phyloP scores from a whole-genome alignment of 2,113 vertebrate genomes.

The Oplegnathus fasciatus region DNA sequence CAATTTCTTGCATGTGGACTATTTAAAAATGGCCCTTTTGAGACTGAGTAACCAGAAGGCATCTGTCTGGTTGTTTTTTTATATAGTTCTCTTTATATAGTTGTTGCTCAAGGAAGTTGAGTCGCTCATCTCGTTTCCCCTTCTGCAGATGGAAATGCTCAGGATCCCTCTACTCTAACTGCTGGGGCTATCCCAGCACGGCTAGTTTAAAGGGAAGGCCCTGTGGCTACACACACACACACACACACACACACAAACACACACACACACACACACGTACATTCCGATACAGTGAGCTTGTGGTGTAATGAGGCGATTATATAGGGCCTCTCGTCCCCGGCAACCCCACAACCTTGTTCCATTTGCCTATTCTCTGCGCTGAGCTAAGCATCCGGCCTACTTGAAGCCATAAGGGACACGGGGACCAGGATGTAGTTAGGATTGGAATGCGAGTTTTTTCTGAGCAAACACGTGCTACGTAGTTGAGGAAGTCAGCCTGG shows the following conservation, averaged over 20 bases:
- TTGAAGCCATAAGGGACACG: conserved; percentile 59
- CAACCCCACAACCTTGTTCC: conserved; percentile 66
- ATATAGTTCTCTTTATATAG: background rate
- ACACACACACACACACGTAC: conserved; percentile 13
- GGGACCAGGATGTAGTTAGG: conserved; percentile 74
- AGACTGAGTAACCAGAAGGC: background rate
- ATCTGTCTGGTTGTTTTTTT: background rate
- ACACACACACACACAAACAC: conserved; percentile 18
- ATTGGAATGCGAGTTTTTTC: conserved; percentile 62
- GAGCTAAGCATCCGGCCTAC: conserved; percentile 72
- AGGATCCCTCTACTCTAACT: conserved; percentile 11
- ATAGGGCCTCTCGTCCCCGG: conserved; percentile 73
- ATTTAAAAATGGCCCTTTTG: background rate
- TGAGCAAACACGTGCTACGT: conserved; percentile 37
- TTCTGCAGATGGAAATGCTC: conserved; percentile 57
- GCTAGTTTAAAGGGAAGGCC: conserved; percentile 62
- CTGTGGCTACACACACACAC: conserved; percentile 42
- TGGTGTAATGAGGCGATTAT: conserved; percentile 77
- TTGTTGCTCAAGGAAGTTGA: background rate
- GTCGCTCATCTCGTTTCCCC: background rate
- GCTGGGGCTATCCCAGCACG: conserved; percentile 51
- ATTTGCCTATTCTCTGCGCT: conserved; percentile 51
- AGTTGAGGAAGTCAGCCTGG: conserved; percentile 36
- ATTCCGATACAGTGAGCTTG: conserved; percentile 73
- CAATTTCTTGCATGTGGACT: background rate